Conservation (phyloP, 2,797 vertebrate species). For the Clarias pachynema region DNA sequence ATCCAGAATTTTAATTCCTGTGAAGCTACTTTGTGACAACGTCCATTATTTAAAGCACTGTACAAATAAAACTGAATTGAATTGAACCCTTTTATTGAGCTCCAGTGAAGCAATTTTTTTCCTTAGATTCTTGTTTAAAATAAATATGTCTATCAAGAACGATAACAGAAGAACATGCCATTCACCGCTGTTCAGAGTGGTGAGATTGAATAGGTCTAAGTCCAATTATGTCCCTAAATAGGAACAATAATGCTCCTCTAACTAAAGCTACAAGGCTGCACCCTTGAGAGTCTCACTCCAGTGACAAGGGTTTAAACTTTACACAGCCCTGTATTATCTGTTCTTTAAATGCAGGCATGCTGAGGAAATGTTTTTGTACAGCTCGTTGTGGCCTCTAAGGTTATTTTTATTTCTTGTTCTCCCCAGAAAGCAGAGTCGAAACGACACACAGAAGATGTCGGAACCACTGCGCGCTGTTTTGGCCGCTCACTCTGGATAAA, state of each 20-base stretch:
- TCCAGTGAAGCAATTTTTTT: neutral
- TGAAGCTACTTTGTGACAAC: too few relatives aligned
- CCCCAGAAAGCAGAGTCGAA: conserved; percentile 1
- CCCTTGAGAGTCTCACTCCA: neutral
- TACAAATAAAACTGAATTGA: too few relatives aligned
- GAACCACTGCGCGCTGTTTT: conserved; percentile 4
- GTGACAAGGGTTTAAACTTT: neutral
- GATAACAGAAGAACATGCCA: too few relatives aligned
- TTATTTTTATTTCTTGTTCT: neutral
- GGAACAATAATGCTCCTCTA: neutral
- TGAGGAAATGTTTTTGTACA: neutral
- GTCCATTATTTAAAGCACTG: too few relatives aligned
- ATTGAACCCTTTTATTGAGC: neutral
- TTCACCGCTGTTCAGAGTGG: neutral
- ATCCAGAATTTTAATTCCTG: too few relatives aligned
- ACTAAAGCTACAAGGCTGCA: neutral
- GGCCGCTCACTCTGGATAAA: conserved; percentile 14
- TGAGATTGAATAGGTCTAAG: neutral
- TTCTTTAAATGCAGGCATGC: neutral
- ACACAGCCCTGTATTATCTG: neutral
- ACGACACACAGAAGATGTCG: neutral
- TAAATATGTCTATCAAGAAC: neutral
- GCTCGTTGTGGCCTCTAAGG: neutral
- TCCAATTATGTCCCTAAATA: neutral
- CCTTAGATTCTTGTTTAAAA: neutral